A percentile compares a stretch with the other conserved stretches of the same genome.
phyloP scores from a whole-genome alignment of 2,113 vertebrate genomes.

The Archocentrus centrarchus region DNA sequence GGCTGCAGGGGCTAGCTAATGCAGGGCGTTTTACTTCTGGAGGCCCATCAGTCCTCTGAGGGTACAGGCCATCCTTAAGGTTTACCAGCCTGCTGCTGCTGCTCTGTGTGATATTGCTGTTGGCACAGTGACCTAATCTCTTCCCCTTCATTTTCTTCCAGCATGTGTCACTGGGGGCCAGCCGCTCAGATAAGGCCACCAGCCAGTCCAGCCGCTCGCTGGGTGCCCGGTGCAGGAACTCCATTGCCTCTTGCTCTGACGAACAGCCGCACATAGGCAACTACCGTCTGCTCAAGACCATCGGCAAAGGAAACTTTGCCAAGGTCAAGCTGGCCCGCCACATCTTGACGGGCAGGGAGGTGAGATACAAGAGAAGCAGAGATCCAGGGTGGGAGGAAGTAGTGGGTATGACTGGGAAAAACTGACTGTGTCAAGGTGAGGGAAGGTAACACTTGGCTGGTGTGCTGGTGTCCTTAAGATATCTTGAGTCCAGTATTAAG shows the following conservation, averaged over 20 bases:
- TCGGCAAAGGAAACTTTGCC: conserved; percentile 95
- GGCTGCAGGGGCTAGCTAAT: not conserved
- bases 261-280: conserved; percentile 94
- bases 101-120: not conserved
- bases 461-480: not conserved
- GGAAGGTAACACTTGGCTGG: not conserved
- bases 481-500: not conserved
- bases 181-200: conserved; percentile 91
- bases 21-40: conserved; percentile 6
- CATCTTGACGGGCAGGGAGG: conserved; percentile 91
- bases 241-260: conserved; percentile 90
- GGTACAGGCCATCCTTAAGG: conserved; percentile 10
- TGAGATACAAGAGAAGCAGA: conserved; percentile 56
- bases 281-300: conserved; percentile 93
- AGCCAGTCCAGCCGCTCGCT: conserved; percentile 91
- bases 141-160: conserved; percentile 55
- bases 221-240: conserved; percentile 91
- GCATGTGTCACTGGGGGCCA: conserved; percentile 88
- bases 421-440: not conserved
- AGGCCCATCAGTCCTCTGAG: not conserved
- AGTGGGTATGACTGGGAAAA: not conserved
- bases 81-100: conserved; percentile 7
- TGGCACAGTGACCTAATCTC: conserved; percentile 8
- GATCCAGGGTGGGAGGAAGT: not conserved
- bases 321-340: conserved; percentile 95